phyloP scores from a whole-genome alignment of 2,888 invertebrate species.

The Hirtodrosophila duncani region DNA sequence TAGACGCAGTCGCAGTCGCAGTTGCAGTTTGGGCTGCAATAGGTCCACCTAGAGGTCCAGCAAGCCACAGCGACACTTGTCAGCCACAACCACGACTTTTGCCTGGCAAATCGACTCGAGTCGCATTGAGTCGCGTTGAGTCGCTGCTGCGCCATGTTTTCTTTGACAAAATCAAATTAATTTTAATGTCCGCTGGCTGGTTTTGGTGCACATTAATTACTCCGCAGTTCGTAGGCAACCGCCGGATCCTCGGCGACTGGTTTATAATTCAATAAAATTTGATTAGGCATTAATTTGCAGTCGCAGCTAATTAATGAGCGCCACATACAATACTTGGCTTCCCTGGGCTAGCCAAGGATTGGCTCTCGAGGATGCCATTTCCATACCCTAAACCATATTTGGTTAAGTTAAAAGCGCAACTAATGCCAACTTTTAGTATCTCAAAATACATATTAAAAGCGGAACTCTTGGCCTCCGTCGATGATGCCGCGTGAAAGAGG shows the following conservation, averaged over 20 bases:
- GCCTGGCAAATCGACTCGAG: too few species aligned
- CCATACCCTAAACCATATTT: constrained; percentile 30
- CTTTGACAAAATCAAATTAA: constrained; percentile 43
- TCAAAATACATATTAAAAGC: constrained; percentile 58
- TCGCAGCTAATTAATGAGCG: constrained; percentile 67
- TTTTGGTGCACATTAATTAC: constrained; percentile 34
- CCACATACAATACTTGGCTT: constrained; percentile 37
- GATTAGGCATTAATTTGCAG: constrained; percentile 69
- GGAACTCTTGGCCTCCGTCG: background rate
- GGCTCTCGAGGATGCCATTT: background rate
- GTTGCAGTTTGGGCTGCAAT: background rate
- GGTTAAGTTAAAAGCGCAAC: constrained; percentile 25
- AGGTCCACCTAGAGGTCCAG: background rate
- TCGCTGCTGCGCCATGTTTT: constrained; percentile 24
- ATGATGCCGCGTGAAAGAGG: constrained; percentile 44
- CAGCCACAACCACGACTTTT: background rate
- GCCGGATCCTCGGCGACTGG: too few species aligned
- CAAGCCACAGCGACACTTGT: background rate
- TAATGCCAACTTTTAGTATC: constrained; percentile 62
- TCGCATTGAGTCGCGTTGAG: too few species aligned
- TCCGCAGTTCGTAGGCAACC: constrained; percentile 6
- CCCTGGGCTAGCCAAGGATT: constrained; percentile 25
- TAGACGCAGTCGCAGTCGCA: constrained; percentile 12
- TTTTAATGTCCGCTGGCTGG: constrained; percentile 34
- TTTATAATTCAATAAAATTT: constrained; percentile 73